These are phyloP conservation scores for Leucozona laternaria DNA, from an alignment of 2,888 invertebrate species.

Conservation along the genomic window DNA sequence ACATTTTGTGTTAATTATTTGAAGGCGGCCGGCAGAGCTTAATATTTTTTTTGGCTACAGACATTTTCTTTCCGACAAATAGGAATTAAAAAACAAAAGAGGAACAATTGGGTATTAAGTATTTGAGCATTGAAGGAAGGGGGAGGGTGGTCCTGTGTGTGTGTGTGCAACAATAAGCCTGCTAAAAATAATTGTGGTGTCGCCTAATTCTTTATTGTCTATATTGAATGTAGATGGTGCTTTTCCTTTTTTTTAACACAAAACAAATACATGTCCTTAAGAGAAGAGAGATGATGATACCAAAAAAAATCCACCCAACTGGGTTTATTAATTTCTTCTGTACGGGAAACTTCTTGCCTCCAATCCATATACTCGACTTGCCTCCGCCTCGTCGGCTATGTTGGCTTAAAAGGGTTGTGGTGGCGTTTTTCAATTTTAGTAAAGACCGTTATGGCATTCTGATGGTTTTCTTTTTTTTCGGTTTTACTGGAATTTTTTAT, in stretches of 20 bases:
- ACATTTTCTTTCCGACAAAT: too few relatives aligned
- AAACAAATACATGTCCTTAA: not conserved
- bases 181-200: too few relatives aligned
- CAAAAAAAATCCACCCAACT: conserved; percentile 1
- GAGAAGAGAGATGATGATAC: conserved; percentile 2
- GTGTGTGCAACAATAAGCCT: too few relatives aligned
- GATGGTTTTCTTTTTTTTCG: not conserved
- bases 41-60: too few relatives aligned
- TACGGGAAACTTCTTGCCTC: not conserved
- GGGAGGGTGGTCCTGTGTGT: too few relatives aligned
- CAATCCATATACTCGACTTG: not conserved
- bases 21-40: too few relatives aligned
- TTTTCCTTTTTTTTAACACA: not conserved
- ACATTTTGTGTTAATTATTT: too few relatives aligned
- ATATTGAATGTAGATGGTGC: too few relatives aligned
- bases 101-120: too few relatives aligned
- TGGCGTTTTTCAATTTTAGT: conserved; percentile 37
- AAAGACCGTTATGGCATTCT: conserved; percentile 38
- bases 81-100: too few relatives aligned
- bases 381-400: not conserved
- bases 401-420: conserved; percentile 39
- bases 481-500: not conserved
- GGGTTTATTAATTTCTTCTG: conserved; percentile 50
- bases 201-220: too few relatives aligned
- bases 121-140: too few relatives aligned